These are phyloP conservation scores for Tineola bisselliella DNA, from an alignment of 2,888 invertebrate genomes.

Conservation along the genomic window DNA sequence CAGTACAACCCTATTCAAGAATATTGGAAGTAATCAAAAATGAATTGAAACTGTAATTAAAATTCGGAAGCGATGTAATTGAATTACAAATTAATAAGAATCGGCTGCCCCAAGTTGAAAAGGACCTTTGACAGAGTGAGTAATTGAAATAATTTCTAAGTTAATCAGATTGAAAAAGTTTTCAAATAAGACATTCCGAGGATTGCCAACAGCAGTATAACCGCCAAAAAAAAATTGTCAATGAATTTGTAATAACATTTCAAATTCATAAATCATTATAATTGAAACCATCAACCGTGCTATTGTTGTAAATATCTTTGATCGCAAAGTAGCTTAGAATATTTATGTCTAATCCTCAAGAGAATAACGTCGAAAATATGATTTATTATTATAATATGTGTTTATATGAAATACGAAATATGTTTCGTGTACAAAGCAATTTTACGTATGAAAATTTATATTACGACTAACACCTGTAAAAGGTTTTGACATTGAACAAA, in stretches of 20 bases:
- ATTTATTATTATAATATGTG: neutral
- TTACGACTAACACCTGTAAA: neutral
- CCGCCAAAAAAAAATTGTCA: neutral
- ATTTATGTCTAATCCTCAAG: neutral
- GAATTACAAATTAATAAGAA: constrained; percentile 12
- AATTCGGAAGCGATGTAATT: constrained; percentile 8
- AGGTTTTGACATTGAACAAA: neutral
- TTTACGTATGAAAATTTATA: neutral
- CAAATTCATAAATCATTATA: neutral
- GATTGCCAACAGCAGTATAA: neutral
- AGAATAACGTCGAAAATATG: neutral
- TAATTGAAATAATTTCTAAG: constrained; percentile 27
- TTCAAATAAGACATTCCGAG: constrained; percentile 8
- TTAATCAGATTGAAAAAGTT: constrained; percentile 32
- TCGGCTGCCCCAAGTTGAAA: neutral
- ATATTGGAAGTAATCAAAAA: constrained; percentile 5
- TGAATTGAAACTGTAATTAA: constrained; percentile 5
- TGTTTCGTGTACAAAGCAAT: neutral
- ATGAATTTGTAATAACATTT: neutral
- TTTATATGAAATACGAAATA: neutral
- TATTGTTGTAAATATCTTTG: neutral
- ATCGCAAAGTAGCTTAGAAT: neutral
- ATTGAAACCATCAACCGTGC: neutral
- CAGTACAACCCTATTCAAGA: neutral
- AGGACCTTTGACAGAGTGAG: constrained; percentile 9